These are phyloP conservation scores for Timandra comae DNA, from an alignment of 2,888 invertebrate genomes.

Conservation along the genomic window DNA sequence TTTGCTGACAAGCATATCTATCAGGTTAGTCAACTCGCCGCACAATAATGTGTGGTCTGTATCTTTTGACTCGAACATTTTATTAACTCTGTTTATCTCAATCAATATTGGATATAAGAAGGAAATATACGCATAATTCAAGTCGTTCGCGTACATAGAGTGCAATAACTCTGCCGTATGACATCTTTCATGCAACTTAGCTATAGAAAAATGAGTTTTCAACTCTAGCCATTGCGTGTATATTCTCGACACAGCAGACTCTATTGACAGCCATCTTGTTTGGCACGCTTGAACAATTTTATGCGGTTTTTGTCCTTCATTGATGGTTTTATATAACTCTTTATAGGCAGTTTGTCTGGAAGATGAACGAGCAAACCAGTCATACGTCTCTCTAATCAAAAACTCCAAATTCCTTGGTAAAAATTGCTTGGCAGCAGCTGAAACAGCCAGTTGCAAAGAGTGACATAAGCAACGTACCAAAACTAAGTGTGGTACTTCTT, in stretches of 20 bases:
- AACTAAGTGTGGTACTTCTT: conserved; percentile 25
- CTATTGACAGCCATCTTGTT: conserved; percentile 25
- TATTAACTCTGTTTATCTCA: conserved; percentile 13
- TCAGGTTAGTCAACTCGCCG: conserved; percentile 10
- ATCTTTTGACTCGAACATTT: conserved; percentile 14
- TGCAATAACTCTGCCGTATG: conserved; percentile 15
- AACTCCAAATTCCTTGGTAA: conserved; percentile 33
- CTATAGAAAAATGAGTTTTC: conserved; percentile 13
- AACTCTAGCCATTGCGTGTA: conserved; percentile 14
- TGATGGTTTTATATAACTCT: conserved; percentile 20
- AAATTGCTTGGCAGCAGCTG: conserved; percentile 14
- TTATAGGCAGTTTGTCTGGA: conserved; percentile 14
- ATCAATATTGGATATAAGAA: conserved; percentile 14
- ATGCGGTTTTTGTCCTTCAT: conserved; percentile 19
- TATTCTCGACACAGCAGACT: conserved; percentile 24
- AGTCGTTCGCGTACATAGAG: conserved; percentile 15
- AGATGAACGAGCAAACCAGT: conserved; percentile 30
- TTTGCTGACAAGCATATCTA: conserved; percentile 11
- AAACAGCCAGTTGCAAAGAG: conserved; percentile 27
- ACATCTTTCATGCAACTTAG: conserved; percentile 16
- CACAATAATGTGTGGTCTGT: conserved; percentile 9
- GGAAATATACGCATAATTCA: conserved; percentile 16
- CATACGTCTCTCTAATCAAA: conserved; percentile 24
- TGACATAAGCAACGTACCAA: conserved; percentile 39
- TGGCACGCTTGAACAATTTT: conserved; percentile 25